Evolutionary conservation across 37 sponge, comb jelly and placozoan species (phyloP), one percentile per base, ranked within the genome.

Genomic region (Hormiphora californensis): DNA sequence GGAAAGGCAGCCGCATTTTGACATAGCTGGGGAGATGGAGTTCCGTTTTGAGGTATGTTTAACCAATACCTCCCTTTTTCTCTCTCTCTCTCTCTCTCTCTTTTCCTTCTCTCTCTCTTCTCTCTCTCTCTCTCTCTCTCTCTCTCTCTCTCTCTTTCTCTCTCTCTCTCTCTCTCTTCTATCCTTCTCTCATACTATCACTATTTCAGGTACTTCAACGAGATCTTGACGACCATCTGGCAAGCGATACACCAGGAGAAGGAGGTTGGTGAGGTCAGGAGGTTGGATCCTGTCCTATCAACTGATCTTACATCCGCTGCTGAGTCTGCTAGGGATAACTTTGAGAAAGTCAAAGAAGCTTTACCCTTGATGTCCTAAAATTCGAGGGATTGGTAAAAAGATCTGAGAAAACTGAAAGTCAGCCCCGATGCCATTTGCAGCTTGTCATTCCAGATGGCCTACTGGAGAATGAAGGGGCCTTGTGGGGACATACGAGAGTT

Each of bases 11-110:
- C 92, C 35, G 34, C 90, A 94, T 88, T 97, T 97, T 92, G 98
- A 97, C 98, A 97, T 69, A 67, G 93, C 46, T 97, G 98, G 98
- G 98, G 98, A 0, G 98, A 97, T 54, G 98, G 98, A 17, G 94
- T 97, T 92, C 95, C 3, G 90, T 97, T 11, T 40, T 97, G 88
- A 41, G 98, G 39, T 32, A n/a, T n/a, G n/a, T n/a, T n/a, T n/a
- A n/a, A n/a, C n/a, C n/a, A n/a, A n/a, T n/a, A n/a, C n/a, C n/a
- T n/a, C n/a, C n/a, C n/a, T n/a, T n/a, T n/a, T n/a, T n/a, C n/a
- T n/a, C n/a, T n/a, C n/a, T n/a, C n/a, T n/a, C n/a, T n/a, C n/a
- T n/a, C n/a, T n/a, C n/a, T n/a, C n/a, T n/a, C n/a, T n/a, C n/a
- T n/a, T n/a, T n/a, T n/a, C n/a, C n/a, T n/a, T n/a, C n/a, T n/a